Percentiles rank a stretch among this genome's conserved stretches.
Conservation (phyloP, 2,113 vertebrate genomes). For the Onychostoma macrolepis region DNA sequence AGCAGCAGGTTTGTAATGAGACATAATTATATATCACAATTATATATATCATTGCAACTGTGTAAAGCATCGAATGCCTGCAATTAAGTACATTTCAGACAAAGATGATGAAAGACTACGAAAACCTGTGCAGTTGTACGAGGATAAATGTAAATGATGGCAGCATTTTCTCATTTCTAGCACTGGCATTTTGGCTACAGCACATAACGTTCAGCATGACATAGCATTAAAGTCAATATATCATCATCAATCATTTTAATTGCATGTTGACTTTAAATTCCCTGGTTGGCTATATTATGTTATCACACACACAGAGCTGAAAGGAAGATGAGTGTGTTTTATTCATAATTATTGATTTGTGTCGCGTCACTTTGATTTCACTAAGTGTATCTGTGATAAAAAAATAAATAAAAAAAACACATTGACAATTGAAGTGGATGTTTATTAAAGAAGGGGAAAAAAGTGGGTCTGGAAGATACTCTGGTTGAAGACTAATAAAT, state of each 20-base stretch:
- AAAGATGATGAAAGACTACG: neutral
- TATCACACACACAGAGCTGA: neutral
- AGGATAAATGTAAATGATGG: neutral
- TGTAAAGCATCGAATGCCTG: conserved; percentile 5
- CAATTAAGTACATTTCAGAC: neutral
- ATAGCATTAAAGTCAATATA: neutral
- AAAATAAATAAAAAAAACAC: neutral
- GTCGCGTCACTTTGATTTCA: conserved; percentile 2
- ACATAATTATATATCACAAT: neutral
- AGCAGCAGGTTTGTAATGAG: neutral
- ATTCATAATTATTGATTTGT: neutral
- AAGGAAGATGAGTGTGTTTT: neutral
- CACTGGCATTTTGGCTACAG: neutral
- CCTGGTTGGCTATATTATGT: neutral
- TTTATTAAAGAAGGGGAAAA: neutral
- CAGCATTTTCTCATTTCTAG: neutral
- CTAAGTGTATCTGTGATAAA: neutral
- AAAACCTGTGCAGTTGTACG: neutral
- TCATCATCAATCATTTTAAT: neutral
- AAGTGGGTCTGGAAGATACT: neutral
- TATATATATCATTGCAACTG: neutral
- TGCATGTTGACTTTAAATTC: neutral
- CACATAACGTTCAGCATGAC: neutral
- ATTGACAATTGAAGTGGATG: neutral
- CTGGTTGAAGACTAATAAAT: conserved; percentile 18